Evolutionary conservation across 2,888 invertebrate genomes (phyloP).

Genomic region (Seladonia tumulorum): DNA sequence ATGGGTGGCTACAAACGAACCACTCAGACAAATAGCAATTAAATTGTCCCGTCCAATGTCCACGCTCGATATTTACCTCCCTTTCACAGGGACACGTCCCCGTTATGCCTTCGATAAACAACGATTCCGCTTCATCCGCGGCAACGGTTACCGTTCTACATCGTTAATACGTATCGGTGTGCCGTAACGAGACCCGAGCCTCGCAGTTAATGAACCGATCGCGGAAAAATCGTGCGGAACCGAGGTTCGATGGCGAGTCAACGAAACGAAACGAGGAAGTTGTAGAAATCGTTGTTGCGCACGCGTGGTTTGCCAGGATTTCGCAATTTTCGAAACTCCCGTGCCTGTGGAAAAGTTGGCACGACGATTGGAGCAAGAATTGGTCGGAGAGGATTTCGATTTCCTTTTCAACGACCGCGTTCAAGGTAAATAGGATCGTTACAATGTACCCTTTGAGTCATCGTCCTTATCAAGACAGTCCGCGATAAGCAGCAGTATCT

Average conservation of each 20-base stretch:
- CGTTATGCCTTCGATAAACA: slow-evolving; percentile 55
- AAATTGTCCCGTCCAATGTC: slow-evolving; percentile 21
- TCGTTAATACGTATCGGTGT: slow-evolving; percentile 22
- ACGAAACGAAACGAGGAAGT: neutral
- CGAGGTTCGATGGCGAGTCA: neutral
- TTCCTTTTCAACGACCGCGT: neutral
- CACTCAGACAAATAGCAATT: slow-evolving; percentile 35
- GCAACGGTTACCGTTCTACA: slow-evolving; percentile 31
- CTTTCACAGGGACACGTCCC: slow-evolving; percentile 21
- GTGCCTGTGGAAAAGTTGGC: too few species aligned
- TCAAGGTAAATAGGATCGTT: neutral
- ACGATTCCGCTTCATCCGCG: slow-evolving; percentile 58
- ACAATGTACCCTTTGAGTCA: slow-evolving; percentile 36
- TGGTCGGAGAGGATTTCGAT: too few species aligned
- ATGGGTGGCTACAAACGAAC: neutral
- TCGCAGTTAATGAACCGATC: slow-evolving; percentile 38
- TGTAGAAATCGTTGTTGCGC: neutral
- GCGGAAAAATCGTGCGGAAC: slow-evolving; percentile 11
- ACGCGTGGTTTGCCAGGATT: neutral
- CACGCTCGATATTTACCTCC: slow-evolving; percentile 23
- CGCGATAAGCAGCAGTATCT: slow-evolving; percentile 60
- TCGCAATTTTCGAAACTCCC: neutral
- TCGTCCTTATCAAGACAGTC: slow-evolving; percentile 55
- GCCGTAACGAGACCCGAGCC: slow-evolving; percentile 12
- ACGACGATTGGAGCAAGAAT: too few species aligned